Percentiles rank a stretch among this genome's conserved stretches.
Conservation (phyloP, 2,797 vertebrate species). For the Enteromius radiatus region DNA sequence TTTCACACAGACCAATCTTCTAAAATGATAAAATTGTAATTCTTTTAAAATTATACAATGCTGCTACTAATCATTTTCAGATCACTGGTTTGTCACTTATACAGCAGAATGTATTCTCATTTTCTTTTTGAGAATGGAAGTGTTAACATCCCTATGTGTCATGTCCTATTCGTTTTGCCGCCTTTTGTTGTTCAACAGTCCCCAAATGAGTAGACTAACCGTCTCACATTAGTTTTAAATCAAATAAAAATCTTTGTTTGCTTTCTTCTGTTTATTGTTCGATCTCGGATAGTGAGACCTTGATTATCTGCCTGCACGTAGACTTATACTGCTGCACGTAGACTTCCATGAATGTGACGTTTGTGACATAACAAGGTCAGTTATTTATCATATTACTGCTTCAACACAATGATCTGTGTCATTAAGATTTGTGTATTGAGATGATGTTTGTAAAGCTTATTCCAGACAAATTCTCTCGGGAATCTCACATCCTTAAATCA, state of each 20-base stretch:
- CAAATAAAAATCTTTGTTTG: conserved; percentile 76
- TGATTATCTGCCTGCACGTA: conserved; percentile 39
- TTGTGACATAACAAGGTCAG: conserved; percentile 9
- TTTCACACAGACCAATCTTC: neutral
- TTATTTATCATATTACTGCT: neutral
- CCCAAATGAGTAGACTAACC: conserved; percentile 71
- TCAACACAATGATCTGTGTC: neutral
- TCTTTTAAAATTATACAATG: neutral
- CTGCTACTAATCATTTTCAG: neutral
- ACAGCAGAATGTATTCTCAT: neutral
- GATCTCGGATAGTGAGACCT: conserved; percentile 54
- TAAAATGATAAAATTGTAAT: neutral
- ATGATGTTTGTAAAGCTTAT: neutral
- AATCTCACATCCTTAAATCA: neutral
- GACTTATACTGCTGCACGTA: neutral
- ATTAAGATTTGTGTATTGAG: neutral
- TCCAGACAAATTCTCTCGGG: neutral
- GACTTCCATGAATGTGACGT: conserved; percentile 26
- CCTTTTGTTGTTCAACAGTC: conserved; percentile 67
- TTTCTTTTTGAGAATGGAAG: conserved; percentile 25
- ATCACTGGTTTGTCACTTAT: neutral
- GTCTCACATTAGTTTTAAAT: conserved; percentile 74
- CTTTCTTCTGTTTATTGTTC: conserved; percentile 67
- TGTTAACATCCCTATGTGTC: conserved; percentile 43
- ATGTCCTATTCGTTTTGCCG: conserved; percentile 64